Percentiles rank a stretch among this genome's conserved stretches.
Conservation (phyloP, 2,797 vertebrate species). For the Pangasius sanitwongsei region DNA sequence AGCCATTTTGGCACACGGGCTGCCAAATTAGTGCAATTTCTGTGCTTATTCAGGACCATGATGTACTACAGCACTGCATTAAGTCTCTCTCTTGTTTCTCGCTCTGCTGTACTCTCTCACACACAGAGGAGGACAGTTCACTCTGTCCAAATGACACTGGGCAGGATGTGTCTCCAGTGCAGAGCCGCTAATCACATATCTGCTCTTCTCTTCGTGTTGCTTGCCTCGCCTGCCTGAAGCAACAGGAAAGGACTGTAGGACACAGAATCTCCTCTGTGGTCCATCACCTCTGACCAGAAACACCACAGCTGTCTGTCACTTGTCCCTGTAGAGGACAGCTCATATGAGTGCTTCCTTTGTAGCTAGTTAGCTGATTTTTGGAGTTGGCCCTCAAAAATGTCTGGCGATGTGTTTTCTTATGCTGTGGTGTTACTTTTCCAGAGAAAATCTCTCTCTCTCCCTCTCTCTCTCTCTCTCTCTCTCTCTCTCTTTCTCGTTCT, state of each 20-base stretch:
- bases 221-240: constrained; percentile 45
- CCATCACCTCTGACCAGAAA: constrained; percentile 54
- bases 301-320: constrained; percentile 49
- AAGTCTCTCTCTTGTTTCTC: constrained; percentile 7
- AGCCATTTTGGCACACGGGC: constrained; percentile 64
- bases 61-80: constrained; percentile 32
- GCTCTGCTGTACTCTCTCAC: background rate
- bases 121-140: constrained; percentile 25
- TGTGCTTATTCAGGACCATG: constrained; percentile 60
- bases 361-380: constrained; percentile 24
- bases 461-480: constrained; percentile 1
- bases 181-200: constrained; percentile 29
- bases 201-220: constrained; percentile 38
- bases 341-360: constrained; percentile 18
- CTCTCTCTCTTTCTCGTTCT: constrained; percentile 1
- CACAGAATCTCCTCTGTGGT: constrained; percentile 49
- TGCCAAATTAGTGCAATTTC: constrained; percentile 66
- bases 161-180: constrained; percentile 2
- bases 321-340: constrained; percentile 27
- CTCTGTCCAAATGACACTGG: constrained; percentile 32
- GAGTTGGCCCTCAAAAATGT: background rate
- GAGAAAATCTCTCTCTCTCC: constrained; percentile 40
- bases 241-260: constrained; percentile 57
- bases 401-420: constrained; percentile 23
- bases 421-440: constrained; percentile 60